Percentiles rank a stretch among this genome's conserved stretches.
phyloP scores from a whole-genome alignment of 2,113 vertebrate species.

The Oncorhynchus mykiss region DNA sequence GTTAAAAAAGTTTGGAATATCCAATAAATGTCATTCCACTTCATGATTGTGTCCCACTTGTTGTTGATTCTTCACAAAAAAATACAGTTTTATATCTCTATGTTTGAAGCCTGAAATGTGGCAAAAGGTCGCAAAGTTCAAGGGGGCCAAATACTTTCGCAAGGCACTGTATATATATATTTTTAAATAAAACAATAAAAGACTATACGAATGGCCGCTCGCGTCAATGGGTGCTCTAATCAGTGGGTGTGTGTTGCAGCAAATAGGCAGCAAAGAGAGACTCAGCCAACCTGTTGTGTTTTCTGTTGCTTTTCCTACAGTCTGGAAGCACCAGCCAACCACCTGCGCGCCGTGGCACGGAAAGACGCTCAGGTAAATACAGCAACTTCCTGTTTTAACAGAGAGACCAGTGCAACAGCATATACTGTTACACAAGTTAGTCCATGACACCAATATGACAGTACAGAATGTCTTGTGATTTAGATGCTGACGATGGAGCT shows the following conservation, averaged over 20 bases:
- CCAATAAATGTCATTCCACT: too few relatives aligned
- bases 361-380: slow-evolving; percentile 64
- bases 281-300: slow-evolving; percentile 34
- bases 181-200: not conserved
- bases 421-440: not conserved
- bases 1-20: too few relatives aligned
- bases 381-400: not conserved
- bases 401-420: not conserved
- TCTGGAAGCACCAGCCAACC: slow-evolving; percentile 43
- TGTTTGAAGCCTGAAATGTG: too few relatives aligned
- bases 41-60: too few relatives aligned
- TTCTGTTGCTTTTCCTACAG: slow-evolving; percentile 46
- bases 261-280: slow-evolving; percentile 4
- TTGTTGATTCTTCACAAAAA: too few relatives aligned
- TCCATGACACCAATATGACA: not conserved
- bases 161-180: too few relatives aligned
- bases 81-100: too few relatives aligned
- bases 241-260: slow-evolving; percentile 3
- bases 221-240: too few relatives aligned
- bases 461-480: not conserved
- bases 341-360: slow-evolving; percentile 48
- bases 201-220: too few relatives aligned
- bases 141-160: too few relatives aligned
- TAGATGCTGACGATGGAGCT: not conserved
- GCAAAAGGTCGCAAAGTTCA: too few relatives aligned